phyloP scores from a whole-genome alignment of 2,113 vertebrate genomes.

The Notothenia rossii region DNA sequence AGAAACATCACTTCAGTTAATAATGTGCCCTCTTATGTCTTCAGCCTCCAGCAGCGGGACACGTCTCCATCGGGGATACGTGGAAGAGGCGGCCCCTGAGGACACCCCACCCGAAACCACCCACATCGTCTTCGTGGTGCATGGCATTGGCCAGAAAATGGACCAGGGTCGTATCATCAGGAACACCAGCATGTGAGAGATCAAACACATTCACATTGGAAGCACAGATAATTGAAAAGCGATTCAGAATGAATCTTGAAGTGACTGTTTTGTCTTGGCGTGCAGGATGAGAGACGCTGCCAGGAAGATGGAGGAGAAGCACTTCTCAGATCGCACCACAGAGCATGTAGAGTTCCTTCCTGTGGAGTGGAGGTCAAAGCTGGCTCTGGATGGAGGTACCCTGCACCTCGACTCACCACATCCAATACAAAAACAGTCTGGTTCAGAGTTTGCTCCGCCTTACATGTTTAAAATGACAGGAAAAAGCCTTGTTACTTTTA shows the following conservation, averaged over 20 bases:
- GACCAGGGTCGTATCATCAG: slow-evolving; percentile 98
- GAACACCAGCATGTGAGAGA: slow-evolving; percentile 95
- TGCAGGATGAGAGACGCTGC: slow-evolving; percentile 96
- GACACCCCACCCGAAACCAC: slow-evolving; percentile 94
- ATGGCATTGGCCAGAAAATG: slow-evolving; percentile 98
- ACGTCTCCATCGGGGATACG: slow-evolving; percentile 94
- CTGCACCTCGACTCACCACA: background rate
- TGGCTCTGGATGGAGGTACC: slow-evolving; percentile 94
- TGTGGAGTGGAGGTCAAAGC: slow-evolving; percentile 97
- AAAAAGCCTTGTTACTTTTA: no score
- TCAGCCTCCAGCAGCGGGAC: slow-evolving; percentile 96
- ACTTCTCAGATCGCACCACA: slow-evolving; percentile 90
- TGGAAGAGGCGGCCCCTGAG: slow-evolving; percentile 94
- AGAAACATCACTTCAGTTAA: background rate
- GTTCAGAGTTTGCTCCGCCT: no score
- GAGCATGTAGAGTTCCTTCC: slow-evolving; percentile 96
- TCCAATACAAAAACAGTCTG: background rate
- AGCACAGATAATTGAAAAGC: background rate
- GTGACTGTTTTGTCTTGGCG: slow-evolving; percentile 8
- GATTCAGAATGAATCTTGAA: background rate
- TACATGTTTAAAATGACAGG: no score
- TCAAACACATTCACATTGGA: background rate
- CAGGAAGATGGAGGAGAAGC: slow-evolving; percentile 95
- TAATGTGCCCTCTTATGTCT: slow-evolving; percentile 17
- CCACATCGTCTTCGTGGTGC: slow-evolving; percentile 97